A percentile compares a stretch with the other conserved stretches of the same genome.
phyloP scores from a whole-genome alignment of 2,113 vertebrate genomes.

The Ptyas mucosa region DNA sequence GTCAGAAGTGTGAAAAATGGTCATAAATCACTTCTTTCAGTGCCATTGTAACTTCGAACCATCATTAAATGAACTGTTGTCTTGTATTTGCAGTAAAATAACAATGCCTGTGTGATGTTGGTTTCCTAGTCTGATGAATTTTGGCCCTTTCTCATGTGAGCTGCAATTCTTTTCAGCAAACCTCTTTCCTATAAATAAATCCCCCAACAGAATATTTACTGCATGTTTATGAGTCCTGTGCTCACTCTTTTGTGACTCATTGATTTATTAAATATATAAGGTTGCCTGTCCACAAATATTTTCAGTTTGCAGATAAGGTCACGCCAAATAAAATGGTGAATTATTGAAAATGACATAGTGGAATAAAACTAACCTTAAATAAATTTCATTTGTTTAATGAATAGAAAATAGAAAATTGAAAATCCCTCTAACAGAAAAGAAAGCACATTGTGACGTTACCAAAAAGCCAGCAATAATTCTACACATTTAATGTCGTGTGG shows the following conservation, averaged over 20 bases:
- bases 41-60: too few relatives aligned
- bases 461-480: not conserved
- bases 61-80: too few relatives aligned
- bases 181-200: not conserved
- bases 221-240: not conserved
- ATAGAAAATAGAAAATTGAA: not conserved
- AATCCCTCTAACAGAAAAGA: not conserved
- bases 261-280: not conserved
- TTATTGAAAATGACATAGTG: not conserved
- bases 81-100: too few relatives aligned
- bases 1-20: too few relatives aligned
- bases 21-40: too few relatives aligned
- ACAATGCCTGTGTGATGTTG: not conserved
- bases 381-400: too few relatives aligned
- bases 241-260: not conserved
- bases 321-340: not conserved
- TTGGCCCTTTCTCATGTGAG: not conserved
- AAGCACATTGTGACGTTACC: not conserved
- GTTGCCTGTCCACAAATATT: not conserved
- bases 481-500: not conserved
- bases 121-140: not conserved
- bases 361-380: not conserved
- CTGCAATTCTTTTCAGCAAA: not conserved
- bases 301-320: not conserved
- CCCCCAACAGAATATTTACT: not conserved